phyloP scores from a whole-genome alignment of 2,113 vertebrate species.

The Nerophis ophidion region DNA sequence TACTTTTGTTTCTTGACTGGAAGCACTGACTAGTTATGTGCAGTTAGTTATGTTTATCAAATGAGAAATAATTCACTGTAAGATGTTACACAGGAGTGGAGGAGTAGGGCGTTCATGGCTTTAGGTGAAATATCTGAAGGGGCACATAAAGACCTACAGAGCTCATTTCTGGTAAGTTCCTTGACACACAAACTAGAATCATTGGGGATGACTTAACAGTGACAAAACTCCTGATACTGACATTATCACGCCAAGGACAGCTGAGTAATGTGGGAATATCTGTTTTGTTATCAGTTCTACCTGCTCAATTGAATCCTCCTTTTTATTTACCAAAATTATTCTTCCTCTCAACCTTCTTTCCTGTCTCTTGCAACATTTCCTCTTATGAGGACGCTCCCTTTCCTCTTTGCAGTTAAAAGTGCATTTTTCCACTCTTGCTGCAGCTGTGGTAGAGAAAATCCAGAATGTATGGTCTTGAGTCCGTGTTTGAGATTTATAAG shows the following conservation, averaged over 20 bases:
- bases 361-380: slow-evolving; percentile 6
- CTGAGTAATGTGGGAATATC: background rate
- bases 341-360: slow-evolving; percentile 6
- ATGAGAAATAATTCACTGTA: too few species aligned
- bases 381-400: slow-evolving; percentile 12
- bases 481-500: slow-evolving; percentile 51
- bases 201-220: background rate
- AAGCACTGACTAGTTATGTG: too few species aligned
- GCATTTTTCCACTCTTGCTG: background rate
- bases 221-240: background rate
- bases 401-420: slow-evolving; percentile 13
- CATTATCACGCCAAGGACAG: background rate
- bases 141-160: too few species aligned
- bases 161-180: too few species aligned
- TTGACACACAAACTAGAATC: too few species aligned
- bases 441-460: slow-evolving; percentile 20
- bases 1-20: too few species aligned
- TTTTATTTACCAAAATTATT: background rate
- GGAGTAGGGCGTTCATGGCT: too few species aligned
- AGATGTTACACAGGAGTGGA: too few species aligned
- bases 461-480: slow-evolving; percentile 14
- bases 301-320: background rate
- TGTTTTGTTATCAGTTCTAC: background rate
- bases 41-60: too few species aligned
- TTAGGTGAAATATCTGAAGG: too few species aligned